These are phyloP conservation scores for Poeciliopsis turrubarensis DNA, from an alignment of 2,113 vertebrate species.

Conservation along the genomic window DNA sequence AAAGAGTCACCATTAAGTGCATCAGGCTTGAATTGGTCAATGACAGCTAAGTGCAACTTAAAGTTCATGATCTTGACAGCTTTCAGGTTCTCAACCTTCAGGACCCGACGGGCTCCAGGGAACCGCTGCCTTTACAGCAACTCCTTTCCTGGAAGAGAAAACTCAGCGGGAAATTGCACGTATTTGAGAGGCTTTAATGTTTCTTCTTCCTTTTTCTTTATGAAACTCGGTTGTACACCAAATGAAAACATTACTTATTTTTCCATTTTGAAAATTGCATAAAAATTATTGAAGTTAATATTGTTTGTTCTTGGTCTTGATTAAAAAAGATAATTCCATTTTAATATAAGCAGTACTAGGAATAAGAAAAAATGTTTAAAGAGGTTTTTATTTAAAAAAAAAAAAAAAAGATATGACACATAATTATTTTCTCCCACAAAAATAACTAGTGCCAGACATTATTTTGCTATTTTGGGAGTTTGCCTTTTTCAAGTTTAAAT, in stretches of 20 bases:
- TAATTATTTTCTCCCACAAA: too few relatives aligned
- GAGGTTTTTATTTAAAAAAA: too few relatives aligned
- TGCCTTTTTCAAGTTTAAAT: too few relatives aligned
- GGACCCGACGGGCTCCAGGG: not conserved
- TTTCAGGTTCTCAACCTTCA: not conserved
- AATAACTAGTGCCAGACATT: too few relatives aligned
- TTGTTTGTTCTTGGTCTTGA: not conserved
- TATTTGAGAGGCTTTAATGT: not conserved
- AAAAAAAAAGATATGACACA: too few relatives aligned
- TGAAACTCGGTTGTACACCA: not conserved
- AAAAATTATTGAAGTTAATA: not conserved
- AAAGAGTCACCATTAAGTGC: not conserved
- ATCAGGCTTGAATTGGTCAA: not conserved
- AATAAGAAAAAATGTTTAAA: too few relatives aligned
- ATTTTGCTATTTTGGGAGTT: too few relatives aligned
- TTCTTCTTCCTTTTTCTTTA: not conserved
- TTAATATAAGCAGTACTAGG: too few relatives aligned
- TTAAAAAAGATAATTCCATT: not conserved
- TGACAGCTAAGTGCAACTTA: constrained; percentile 2
- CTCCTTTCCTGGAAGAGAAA: not conserved
- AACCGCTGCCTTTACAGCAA: not conserved
- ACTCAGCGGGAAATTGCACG: not conserved
- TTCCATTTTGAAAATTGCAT: too few relatives aligned
- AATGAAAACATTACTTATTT: not conserved
- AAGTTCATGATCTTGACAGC: not conserved